Conservation (phyloP, 2,113 vertebrate genomes). For the Tapirus terrestris region DNA sequence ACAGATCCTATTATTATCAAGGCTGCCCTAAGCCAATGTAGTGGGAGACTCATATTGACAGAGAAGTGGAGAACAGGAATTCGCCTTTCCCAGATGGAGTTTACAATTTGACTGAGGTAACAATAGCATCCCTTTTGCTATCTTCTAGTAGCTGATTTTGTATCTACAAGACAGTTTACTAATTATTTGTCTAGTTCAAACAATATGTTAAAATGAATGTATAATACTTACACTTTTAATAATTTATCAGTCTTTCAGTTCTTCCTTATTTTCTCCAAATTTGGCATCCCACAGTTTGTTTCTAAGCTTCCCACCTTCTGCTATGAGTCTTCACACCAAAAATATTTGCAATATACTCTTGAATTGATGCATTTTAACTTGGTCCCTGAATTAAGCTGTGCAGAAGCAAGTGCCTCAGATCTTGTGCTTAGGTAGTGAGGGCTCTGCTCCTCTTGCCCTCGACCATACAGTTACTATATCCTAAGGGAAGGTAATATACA, state of each 20-base stretch:
- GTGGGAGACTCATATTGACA: background rate
- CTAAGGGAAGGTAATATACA: background rate
- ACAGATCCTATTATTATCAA: background rate
- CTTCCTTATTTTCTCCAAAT: slow-evolving; percentile 17
- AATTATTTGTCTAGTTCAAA: background rate
- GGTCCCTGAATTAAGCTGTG: background rate
- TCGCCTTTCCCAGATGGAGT: background rate
- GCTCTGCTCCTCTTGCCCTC: background rate
- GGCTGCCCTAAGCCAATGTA: background rate
- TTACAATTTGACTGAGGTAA: background rate
- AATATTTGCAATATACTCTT: background rate
- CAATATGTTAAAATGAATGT: background rate
- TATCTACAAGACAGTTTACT: background rate
- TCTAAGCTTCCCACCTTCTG: background rate
- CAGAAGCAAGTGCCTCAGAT: background rate
- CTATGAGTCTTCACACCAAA: background rate
- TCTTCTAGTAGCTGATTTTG: background rate
- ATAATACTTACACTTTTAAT: slow-evolving; percentile 52
- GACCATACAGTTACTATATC: background rate
- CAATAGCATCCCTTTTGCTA: background rate
- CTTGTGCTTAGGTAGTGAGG: background rate
- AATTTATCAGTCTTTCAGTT: background rate
- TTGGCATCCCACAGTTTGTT: background rate
- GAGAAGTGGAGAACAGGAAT: background rate
- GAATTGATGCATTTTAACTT: background rate